Base-by-base conservation (phyloP, 1,140 invertebrate genomes). In the Maniola jurtina region DNA sequence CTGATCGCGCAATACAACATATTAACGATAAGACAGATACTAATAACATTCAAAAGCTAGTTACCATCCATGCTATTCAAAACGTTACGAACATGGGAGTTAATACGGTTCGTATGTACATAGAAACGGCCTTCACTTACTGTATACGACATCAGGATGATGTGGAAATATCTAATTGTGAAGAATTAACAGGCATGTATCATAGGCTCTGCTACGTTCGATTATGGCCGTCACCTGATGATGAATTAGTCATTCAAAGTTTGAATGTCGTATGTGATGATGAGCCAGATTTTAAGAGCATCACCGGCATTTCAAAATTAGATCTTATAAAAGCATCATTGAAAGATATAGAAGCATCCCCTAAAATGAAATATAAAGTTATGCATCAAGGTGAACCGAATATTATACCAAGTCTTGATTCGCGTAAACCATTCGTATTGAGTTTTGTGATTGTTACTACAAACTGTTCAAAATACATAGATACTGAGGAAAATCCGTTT, bases 71-170 rank as follows among this genome's bases (percentile, higher is more conserved):
- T 68, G 67, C 76, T 57, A 68, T 76, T 64, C 64, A 78, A 64
- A 74, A 47, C 6, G 73, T 66, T 61, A 65, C 68, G 0, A 79
- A 76, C 15, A 84, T 83, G 79, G 71, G 73, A 56, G 64, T 70
- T 1, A 59, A 61, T 59, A 75, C 79, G 48, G 64, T 86, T 2
- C 70, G 74, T 64, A 84, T 88, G 81, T 88, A 77, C 59, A 76
- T 88, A n/a, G 85, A 88, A 82, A 76, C 78, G 35, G 82, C 81
- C 2, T 73, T 73, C 50, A 88, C 85, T 6, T 86, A 73, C 60
- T 88, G 85, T 59, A 65, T 88, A 50, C 64, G 73, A 34, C 69
- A 79, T 62, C 64, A 80, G 48, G 67, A 76, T 56, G 72, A 74
- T 40, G 57, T 57, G 7, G 68, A 80, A 40, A 42, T 84, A 9